Conservation (phyloP, 64 coral and sea anemone genomes). For the Actinia equina region DNA sequence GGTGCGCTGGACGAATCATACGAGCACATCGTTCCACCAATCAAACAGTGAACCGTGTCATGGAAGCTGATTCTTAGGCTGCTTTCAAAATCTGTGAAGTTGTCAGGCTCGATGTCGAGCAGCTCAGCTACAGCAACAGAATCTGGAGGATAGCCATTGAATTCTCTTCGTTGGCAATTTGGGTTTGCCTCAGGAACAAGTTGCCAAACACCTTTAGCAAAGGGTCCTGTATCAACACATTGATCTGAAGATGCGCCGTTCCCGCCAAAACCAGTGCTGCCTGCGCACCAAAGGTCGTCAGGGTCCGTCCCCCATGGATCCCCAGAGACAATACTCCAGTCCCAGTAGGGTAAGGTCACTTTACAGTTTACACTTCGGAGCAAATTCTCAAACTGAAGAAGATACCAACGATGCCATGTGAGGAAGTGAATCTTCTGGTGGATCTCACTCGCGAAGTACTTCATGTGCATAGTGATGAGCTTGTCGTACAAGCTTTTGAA, state of each 20-base stretch:
- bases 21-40: slow-evolving; percentile 73
- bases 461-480: not conserved
- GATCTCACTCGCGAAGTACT: not conserved
- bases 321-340: slow-evolving; percentile 59
- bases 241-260: slow-evolving; percentile 18
- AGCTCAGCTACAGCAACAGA: slow-evolving; percentile 51
- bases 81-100: slow-evolving; percentile 60
- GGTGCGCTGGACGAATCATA: slow-evolving; percentile 48
- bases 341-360: slow-evolving; percentile 78
- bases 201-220: slow-evolving; percentile 25
- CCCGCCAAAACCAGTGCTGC: slow-evolving; percentile 54
- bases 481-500: not conserved
- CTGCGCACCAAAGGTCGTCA: slow-evolving; percentile 50
- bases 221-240: slow-evolving; percentile 50
- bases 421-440: slow-evolving; percentile 54
- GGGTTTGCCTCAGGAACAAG: slow-evolving; percentile 41
- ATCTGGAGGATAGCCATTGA: slow-evolving; percentile 66
- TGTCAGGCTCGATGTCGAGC: slow-evolving; percentile 13
- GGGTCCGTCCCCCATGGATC: slow-evolving; percentile 13
- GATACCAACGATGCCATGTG: slow-evolving; percentile 79
- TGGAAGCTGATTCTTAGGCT: slow-evolving; percentile 52
- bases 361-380: slow-evolving; percentile 41
- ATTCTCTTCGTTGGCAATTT: slow-evolving; percentile 43
- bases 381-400: slow-evolving; percentile 59
- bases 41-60: slow-evolving; percentile 56